Evolutionary conservation across 1,140 invertebrate species (phyloP), one percentile per base, ranked within the genome.

Genomic region (Drosophila micromelanica): DNA sequence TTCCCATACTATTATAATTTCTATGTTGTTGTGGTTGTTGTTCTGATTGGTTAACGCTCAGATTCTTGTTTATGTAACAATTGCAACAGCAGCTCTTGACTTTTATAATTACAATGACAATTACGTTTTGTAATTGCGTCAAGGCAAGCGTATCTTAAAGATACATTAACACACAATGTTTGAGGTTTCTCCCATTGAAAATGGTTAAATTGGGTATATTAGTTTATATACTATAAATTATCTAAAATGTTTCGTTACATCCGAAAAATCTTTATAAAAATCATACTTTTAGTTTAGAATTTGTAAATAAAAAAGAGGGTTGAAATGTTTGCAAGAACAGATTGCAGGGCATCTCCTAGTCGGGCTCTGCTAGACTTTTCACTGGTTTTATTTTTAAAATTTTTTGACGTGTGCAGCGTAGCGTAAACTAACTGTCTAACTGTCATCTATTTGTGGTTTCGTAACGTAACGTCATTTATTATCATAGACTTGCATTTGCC

Each of bases 101-200:
- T 38, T 38, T 38, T 38, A n/a, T n/a, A 52, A 52, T 52, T 27
- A 57, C 11, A 49, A 63, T 54, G 42, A 43, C 40, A 78, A 80
- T 38, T 62, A 68, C 45, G 72, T 30, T 37, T 63, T 51, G 67
- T 87, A 75, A 87, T 78, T 87, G 78, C 48, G 60, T 38, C 75
- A 78, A 78, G 67, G 78, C 55, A 87, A 78, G 82, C 82, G 81
- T 86, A 76, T 78, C 82, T 81, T 72, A 5, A 70, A 86, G 78
- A 78, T 81, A 63, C 77, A 78, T 69, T 62, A 77, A 76, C 72
- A 80, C 65, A 65, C 61, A 43, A 38, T 52, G 54, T 57, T 43
- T 45, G 8, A 45, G 27, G 8, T 17, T 17, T 59, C 38, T 60
- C 20, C 20, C 20, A 23, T 23, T 2, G 3, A 23, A 23, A 23